Percentiles rank a stretch among this genome's conserved stretches.
Conservation (phyloP, 2,113 vertebrate genomes). For the Apteryx owenii region DNA sequence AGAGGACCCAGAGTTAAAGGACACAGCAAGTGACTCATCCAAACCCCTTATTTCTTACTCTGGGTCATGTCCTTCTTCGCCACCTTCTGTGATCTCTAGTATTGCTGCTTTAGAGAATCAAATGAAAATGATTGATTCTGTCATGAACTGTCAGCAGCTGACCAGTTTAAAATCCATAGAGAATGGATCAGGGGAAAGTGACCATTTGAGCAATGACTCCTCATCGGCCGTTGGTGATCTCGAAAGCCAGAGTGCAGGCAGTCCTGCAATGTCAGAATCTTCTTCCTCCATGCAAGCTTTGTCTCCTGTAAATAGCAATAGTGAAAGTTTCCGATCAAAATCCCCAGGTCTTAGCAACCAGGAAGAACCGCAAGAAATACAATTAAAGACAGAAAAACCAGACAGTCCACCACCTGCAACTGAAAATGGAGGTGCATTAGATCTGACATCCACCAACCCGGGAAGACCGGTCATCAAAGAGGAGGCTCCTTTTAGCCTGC, state of each 20-base stretch:
- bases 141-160: constrained; percentile 87
- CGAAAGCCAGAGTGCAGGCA: constrained; percentile 93
- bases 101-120: constrained; percentile 97
- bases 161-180: constrained; percentile 85
- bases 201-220: constrained; percentile 91
- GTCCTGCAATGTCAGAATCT: constrained; percentile 93
- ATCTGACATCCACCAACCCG: constrained; percentile 91
- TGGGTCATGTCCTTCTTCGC: constrained; percentile 87
- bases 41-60: constrained; percentile 84
- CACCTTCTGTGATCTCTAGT: constrained; percentile 96
- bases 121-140: constrained; percentile 98
- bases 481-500: constrained; percentile 94
- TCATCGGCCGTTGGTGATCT: constrained; percentile 87
- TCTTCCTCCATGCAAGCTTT: constrained; percentile 91
- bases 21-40: constrained; percentile 79
- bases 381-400: constrained; percentile 94
- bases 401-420: constrained; percentile 86
- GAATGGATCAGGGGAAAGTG: constrained; percentile 90
- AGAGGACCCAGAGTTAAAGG: constrained; percentile 88
- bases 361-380: constrained; percentile 86
- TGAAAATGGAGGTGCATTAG: constrained; percentile 91
- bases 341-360: constrained; percentile 85
- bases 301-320: constrained; percentile 90
- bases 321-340: constrained; percentile 90
- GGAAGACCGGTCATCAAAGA: constrained; percentile 91